A percentile compares a stretch with the other conserved stretches of the same genome.
These are phyloP conservation scores for Labrus mixtus DNA, from an alignment of 2,113 vertebrate genomes.

Conservation along the genomic window DNA sequence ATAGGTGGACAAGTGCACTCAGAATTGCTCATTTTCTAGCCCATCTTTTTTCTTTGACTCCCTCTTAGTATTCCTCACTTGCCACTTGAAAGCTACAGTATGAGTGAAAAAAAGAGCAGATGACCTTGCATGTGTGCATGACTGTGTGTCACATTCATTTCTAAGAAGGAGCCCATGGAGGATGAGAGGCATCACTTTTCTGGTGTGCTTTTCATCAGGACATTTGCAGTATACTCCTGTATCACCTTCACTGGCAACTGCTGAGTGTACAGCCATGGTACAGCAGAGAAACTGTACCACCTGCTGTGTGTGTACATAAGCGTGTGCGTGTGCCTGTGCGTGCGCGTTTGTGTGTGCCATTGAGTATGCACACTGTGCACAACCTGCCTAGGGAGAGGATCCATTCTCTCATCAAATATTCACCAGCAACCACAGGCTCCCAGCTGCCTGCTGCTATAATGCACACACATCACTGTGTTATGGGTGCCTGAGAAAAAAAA, in stretches of 20 bases:
- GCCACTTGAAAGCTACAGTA: slow-evolving; percentile 11
- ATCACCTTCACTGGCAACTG: slow-evolving; percentile 76
- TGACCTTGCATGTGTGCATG: slow-evolving; percentile 43
- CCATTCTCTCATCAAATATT: slow-evolving; percentile 87
- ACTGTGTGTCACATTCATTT: slow-evolving; percentile 44
- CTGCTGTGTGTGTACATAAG: slow-evolving; percentile 13
- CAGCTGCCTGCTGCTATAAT: slow-evolving; percentile 78
- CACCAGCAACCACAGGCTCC: slow-evolving; percentile 77
- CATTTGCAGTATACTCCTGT: slow-evolving; percentile 57
- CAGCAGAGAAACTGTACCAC: slow-evolving; percentile 47
- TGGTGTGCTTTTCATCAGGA: slow-evolving; percentile 72
- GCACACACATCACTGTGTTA: slow-evolving; percentile 55
- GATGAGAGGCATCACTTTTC: slow-evolving; percentile 64
- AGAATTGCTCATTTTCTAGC: slow-evolving; percentile 5
- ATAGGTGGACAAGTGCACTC: not conserved
- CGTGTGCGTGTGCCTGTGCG: not conserved
- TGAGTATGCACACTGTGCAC: slow-evolving; percentile 73
- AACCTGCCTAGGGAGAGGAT: slow-evolving; percentile 77
- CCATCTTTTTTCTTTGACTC: slow-evolving; percentile 18
- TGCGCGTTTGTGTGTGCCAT: slow-evolving; percentile 19
- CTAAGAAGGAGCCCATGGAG: slow-evolving; percentile 32
- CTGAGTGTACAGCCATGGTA: slow-evolving; percentile 37
- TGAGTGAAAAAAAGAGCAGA: slow-evolving; percentile 26
- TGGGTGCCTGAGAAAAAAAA: slow-evolving; percentile 39
- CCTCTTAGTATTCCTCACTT: slow-evolving; percentile 19